Percentiles rank a stretch among this genome's conserved stretches.
phyloP scores from a whole-genome alignment of 2,797 vertebrate genomes.

The Pristis pectinata region DNA sequence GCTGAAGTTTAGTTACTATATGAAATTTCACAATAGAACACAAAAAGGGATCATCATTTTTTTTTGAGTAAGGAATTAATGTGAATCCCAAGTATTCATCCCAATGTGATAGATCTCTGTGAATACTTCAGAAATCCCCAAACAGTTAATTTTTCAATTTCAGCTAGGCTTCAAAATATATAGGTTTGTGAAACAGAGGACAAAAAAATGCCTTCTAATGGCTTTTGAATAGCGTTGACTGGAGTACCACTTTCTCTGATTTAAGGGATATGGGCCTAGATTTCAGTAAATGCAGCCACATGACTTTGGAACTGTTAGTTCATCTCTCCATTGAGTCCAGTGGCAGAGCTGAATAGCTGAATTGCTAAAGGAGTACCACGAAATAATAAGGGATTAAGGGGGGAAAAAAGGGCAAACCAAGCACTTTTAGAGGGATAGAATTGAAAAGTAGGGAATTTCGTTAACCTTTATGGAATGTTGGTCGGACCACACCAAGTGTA shows the following conservation, averaged over 20 bases:
- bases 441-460: no score
- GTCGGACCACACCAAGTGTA: no score
- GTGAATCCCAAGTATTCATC: background rate
- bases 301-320: no score
- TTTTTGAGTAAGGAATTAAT: background rate
- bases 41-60: background rate
- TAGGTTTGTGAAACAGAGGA: background rate
- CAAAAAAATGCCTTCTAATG: background rate
- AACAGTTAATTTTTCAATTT: background rate
- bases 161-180: background rate
- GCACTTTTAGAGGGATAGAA: no score
- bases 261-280: background rate
- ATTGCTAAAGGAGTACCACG: no score
- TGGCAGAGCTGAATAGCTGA: no score
- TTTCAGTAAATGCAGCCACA: no score
- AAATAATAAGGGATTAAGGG: no score
- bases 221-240: background rate
- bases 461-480: no score
- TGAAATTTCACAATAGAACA: background rate
- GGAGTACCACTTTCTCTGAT: background rate
- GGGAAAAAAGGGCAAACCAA: no score
- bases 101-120: background rate
- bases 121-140: background rate
- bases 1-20: background rate
- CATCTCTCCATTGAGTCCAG: no score